A percentile compares a stretch with the other conserved stretches of the same genome.
phyloP scores from a whole-genome alignment of 2,113 vertebrate genomes.

The Uropsilus gracilis region DNA sequence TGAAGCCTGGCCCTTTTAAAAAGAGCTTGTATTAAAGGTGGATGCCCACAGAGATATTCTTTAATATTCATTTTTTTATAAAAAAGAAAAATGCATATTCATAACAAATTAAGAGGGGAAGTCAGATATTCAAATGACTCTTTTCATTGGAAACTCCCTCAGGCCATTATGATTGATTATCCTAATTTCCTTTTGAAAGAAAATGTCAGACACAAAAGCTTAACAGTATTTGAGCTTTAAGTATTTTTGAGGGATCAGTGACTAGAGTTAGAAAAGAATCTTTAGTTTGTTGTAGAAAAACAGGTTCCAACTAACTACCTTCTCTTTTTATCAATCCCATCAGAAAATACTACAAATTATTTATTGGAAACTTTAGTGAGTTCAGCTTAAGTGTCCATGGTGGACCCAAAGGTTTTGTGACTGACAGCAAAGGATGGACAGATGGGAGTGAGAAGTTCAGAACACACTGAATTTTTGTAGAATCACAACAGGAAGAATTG shows the following conservation, averaged over 20 bases:
- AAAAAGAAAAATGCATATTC: constrained; percentile 59
- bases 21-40: background rate
- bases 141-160: constrained; percentile 59
- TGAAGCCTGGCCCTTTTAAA: background rate
- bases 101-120: constrained; percentile 66
- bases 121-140: constrained; percentile 53
- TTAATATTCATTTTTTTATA: constrained; percentile 32
- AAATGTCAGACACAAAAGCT: constrained; percentile 66
- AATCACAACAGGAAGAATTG: background rate
- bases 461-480: background rate
- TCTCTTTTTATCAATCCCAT: background rate
- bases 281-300: background rate
- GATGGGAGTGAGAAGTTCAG: background rate
- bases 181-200: constrained; percentile 68
- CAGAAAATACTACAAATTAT: background rate
- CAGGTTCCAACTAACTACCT: background rate
- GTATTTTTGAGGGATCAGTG: constrained; percentile 36
- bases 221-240: constrained; percentile 60
- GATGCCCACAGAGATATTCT: background rate
- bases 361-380: background rate
- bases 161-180: constrained; percentile 71
- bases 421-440: background rate
- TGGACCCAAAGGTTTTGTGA: background rate
- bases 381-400: background rate
- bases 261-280: background rate